A percentile compares a stretch with the other conserved stretches of the same genome.
These are phyloP conservation scores for Sycobia sp. DNA, from an alignment of 1,140 invertebrate genomes.

Conservation along the genomic window DNA sequence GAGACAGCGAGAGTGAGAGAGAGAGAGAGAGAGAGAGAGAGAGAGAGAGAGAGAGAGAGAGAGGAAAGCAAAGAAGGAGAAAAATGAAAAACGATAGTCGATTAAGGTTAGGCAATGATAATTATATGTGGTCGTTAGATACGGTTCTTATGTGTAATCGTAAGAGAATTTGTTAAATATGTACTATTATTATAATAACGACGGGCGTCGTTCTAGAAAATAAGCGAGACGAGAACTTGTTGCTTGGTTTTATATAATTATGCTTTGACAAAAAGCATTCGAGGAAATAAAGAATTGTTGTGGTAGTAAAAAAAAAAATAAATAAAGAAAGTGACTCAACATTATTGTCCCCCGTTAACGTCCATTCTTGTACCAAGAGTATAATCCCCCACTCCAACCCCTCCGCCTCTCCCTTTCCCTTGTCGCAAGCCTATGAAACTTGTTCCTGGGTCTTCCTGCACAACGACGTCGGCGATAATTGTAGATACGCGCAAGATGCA, in stretches of 20 bases:
- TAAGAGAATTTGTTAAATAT: slow-evolving; percentile 54
- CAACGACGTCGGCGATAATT: no score
- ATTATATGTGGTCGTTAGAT: slow-evolving; percentile 49
- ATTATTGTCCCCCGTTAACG: no score
- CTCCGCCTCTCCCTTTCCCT: no score
- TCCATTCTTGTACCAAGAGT: no score
- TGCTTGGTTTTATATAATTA: slow-evolving; percentile 64
- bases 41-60: neutral
- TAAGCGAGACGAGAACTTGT: slow-evolving; percentile 47
- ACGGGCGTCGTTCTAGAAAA: slow-evolving; percentile 40
- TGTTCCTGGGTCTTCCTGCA: no score
- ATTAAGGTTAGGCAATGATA: slow-evolving; percentile 46
- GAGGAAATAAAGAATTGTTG: slow-evolving; percentile 58
- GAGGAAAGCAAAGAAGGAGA: slow-evolving; percentile 1
- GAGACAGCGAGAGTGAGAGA: neutral
- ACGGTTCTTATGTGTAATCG: slow-evolving; percentile 42
- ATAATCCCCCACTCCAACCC: no score
- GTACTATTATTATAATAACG: slow-evolving; percentile 41
- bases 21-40: neutral
- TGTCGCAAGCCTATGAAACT: no score
- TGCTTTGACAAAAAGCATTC: slow-evolving; percentile 57
- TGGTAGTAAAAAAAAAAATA: slow-evolving; percentile 45
- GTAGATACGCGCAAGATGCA: no score
- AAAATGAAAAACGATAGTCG: slow-evolving; percentile 37
- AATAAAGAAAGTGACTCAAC: neutral